Evolutionary conservation across 2,797 vertebrate genomes (phyloP).

Genomic region (Squalus acanthias): DNA sequence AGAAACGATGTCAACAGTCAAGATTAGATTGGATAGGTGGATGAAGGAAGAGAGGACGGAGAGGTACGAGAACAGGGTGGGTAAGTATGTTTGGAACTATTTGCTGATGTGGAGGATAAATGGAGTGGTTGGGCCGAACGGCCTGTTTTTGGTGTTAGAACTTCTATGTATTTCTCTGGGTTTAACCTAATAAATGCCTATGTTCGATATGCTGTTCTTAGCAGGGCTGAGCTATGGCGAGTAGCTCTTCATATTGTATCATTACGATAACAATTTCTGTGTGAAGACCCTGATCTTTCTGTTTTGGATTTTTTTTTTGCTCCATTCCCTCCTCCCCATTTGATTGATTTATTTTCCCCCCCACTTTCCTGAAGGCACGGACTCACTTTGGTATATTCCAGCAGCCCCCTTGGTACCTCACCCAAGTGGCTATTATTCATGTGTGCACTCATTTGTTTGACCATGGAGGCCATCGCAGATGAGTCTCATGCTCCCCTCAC

Average conservation of each 20-base stretch:
- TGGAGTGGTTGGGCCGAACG: neutral
- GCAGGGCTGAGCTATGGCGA: neutral
- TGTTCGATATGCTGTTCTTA: neutral
- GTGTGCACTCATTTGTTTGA: neutral
- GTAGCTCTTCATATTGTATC: neutral
- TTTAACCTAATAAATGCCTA: neutral
- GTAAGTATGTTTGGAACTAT: neutral
- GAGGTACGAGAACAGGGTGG: neutral
- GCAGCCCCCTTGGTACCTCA: neutral
- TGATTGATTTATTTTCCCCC: neutral
- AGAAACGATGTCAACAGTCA: no score
- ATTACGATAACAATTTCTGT: neutral
- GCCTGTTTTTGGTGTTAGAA: neutral
- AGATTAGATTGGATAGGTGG: neutral
- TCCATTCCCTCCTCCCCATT: neutral
- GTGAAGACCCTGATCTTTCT: neutral
- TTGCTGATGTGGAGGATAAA: neutral
- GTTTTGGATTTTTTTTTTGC: neutral
- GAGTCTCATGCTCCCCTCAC: neutral
- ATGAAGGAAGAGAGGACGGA: neutral
- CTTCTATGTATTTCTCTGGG: neutral
- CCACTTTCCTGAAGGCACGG: neutral
- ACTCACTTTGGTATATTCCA: neutral
- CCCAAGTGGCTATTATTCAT: neutral
- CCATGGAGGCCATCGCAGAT: neutral